Conservation (phyloP, 1,140 invertebrate genomes). For the Brachionus koreanus region DNA sequence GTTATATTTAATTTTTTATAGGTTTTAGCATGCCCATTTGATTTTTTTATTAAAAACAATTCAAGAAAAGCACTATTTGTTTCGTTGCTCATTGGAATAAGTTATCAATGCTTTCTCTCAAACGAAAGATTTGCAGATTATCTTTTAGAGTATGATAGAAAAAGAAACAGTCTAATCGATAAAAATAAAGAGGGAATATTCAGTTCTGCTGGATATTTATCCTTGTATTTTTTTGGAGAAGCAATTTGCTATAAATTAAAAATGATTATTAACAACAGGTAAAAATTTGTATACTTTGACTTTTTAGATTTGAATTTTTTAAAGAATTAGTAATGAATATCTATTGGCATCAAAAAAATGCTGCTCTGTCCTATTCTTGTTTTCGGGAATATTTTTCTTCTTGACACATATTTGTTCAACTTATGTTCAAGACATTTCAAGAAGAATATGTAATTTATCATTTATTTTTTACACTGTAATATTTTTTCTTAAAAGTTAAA, state of each 20-base stretch:
- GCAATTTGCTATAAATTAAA: conserved; percentile 24
- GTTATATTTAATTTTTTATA: neutral
- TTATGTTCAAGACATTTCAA: conserved; percentile 14
- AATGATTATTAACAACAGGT: neutral
- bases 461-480: conserved; percentile 29
- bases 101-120: neutral
- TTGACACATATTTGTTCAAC: neutral
- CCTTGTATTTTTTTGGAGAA: conserved; percentile 68
- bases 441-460: conserved; percentile 24
- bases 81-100: neutral
- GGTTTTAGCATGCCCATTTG: neutral
- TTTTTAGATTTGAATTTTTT: neutral
- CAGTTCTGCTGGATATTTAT: conserved; percentile 76
- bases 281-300: neutral
- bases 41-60: neutral
- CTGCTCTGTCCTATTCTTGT: neutral
- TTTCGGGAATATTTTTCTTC: neutral
- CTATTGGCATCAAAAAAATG: neutral
- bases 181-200: conserved; percentile 85
- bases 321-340: neutral
- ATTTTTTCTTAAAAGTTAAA: neutral
- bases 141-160: neutral
- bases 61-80: neutral
- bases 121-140: conserved; percentile 21
- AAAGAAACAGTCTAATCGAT: conserved; percentile 56